Percentiles rank a stretch among this genome's conserved stretches.
These are phyloP conservation scores for Callyntrura guangdongensis DNA, from an alignment of 2,888 invertebrate genomes.

Conservation along the genomic window DNA sequence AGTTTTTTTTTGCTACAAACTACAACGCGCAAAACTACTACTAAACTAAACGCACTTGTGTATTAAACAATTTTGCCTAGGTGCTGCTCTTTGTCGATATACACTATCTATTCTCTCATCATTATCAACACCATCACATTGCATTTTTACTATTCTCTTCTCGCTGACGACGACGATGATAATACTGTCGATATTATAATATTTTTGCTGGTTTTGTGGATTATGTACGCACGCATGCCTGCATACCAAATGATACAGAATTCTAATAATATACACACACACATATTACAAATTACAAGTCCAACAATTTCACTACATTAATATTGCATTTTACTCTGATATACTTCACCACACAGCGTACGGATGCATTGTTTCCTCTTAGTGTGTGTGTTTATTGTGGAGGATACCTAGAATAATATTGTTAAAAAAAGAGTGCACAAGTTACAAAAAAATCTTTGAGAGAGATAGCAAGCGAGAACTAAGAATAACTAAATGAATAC, in stretches of 20 bases:
- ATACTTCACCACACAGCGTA: background rate
- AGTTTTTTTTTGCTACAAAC: conserved; percentile 26
- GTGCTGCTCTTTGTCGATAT: too few relatives aligned
- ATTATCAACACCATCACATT: background rate
- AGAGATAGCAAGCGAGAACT: background rate
- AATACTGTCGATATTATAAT: conserved; percentile 53
- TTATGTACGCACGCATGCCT: conserved; percentile 59
- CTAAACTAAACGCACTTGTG: background rate
- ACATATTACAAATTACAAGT: background rate
- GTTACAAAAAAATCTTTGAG: conserved; percentile 32
- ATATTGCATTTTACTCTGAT: conserved; percentile 25
- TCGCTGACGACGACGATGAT: background rate
- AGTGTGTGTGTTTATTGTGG: conserved; percentile 31
- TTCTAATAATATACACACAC: conserved; percentile 60
- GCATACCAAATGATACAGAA: conserved; percentile 61
- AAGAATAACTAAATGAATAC: conserved; percentile 30
- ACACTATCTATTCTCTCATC: conserved; percentile 4
- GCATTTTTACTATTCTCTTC: conserved; percentile 15
- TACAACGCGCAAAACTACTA: background rate
- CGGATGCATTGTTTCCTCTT: conserved; percentile 21
- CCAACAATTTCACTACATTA: conserved; percentile 42
- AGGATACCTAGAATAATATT: conserved; percentile 17
- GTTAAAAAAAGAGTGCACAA: conserved; percentile 37
- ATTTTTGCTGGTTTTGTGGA: conserved; percentile 38
- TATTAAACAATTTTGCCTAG: background rate